phyloP scores from a whole-genome alignment of 2,797 vertebrate genomes.

The Pseudopleuronectes americanus region DNA sequence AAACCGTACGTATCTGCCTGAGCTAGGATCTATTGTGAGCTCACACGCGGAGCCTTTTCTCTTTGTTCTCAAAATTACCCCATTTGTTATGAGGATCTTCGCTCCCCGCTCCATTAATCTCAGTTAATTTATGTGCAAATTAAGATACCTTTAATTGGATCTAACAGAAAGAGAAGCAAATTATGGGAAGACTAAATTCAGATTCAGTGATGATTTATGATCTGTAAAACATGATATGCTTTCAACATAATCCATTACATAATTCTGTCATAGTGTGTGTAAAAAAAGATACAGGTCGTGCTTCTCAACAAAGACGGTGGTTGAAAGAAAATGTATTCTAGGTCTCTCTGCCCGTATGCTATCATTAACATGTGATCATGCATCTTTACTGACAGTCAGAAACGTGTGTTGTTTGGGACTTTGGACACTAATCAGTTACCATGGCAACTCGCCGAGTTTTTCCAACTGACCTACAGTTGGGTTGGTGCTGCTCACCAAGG shows the following conservation, averaged over 20 bases:
- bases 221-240: conserved; percentile 39
- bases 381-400: conserved; percentile 51
- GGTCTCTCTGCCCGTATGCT: conserved; percentile 24
- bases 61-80: conserved; percentile 61
- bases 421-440: conserved; percentile 71
- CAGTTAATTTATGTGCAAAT: conserved; percentile 70
- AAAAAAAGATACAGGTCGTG: conserved; percentile 1
- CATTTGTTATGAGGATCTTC: conserved; percentile 52
- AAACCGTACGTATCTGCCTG: conserved; percentile 35
- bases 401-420: conserved; percentile 60
- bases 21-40: conserved; percentile 41
- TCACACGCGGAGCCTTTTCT: conserved; percentile 25
- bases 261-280: conserved; percentile 9
- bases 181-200: conserved; percentile 30
- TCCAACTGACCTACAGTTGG: conserved; percentile 60
- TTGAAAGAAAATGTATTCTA: conserved; percentile 11
- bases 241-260: conserved; percentile 44
- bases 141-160: conserved; percentile 62
- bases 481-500: conserved; percentile 61
- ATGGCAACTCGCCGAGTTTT: conserved; percentile 69
- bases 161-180: conserved; percentile 39
- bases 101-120: conserved; percentile 65
- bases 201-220: conserved; percentile 51
- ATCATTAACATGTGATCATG: conserved; percentile 43
- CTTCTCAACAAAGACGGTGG: not conserved